Conservation (phyloP, 1,140 invertebrate genomes). For the Drosophila triauraria region DNA sequence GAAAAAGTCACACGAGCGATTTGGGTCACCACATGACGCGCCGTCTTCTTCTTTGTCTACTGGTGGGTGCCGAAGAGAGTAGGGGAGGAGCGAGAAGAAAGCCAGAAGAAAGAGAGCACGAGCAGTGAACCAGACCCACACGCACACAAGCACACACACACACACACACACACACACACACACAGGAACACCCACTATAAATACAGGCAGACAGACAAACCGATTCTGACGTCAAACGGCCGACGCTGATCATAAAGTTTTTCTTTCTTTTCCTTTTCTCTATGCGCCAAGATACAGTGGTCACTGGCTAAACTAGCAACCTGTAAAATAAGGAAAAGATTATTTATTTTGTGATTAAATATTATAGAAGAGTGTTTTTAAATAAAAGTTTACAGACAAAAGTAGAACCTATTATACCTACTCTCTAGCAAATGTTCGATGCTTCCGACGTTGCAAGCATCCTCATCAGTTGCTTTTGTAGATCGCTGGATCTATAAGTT, state of each 20-base stretch:
- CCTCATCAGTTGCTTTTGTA: neutral
- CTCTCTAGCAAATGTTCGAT: neutral
- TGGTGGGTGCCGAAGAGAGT: constrained; percentile 14
- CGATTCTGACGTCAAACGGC: constrained; percentile 53
- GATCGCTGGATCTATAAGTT: no score
- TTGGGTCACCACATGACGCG: constrained; percentile 47
- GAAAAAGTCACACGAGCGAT: constrained; percentile 48
- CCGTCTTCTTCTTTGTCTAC: constrained; percentile 16
- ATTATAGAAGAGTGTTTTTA: neutral
- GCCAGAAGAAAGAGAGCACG: constrained; percentile 28
- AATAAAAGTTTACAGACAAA: neutral
- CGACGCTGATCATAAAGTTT: constrained; percentile 38
- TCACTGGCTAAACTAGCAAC: neutral
- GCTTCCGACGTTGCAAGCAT: neutral
- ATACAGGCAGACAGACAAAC: constrained; percentile 38
- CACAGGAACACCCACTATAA: constrained; percentile 10
- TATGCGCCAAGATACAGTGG: constrained; percentile 9
- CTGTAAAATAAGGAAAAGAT: neutral
- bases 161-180: constrained; percentile 3
- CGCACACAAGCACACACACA: neutral
- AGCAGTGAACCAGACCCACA: constrained; percentile 19
- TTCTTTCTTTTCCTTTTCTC: constrained; percentile 12
- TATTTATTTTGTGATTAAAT: no score
- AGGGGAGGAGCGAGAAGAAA: constrained; percentile 18
- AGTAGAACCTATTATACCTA: neutral